Evolutionary conservation across 2,888 invertebrate species (phyloP).

Genomic region (Sisyra nigra): DNA sequence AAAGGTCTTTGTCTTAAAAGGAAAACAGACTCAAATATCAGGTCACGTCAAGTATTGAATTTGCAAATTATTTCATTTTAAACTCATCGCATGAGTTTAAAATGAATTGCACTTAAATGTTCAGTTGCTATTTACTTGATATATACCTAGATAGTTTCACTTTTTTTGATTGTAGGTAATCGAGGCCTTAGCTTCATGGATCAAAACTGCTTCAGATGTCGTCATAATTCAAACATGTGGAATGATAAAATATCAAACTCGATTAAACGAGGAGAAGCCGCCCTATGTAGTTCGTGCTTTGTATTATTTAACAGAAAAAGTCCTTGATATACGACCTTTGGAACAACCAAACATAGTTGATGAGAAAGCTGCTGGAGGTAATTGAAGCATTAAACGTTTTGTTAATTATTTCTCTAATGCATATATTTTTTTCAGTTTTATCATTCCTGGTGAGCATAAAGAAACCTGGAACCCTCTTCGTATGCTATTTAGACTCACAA

Average conservation of each 20-base stretch:
- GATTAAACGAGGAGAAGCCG: conserved; percentile 1
- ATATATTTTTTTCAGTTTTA: conserved; percentile 1
- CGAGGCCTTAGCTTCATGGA: conserved; percentile 1
- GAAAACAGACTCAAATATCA: no score
- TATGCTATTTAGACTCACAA: conserved; percentile 4
- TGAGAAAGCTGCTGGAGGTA: conserved; percentile 5
- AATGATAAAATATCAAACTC: conserved; percentile 5
- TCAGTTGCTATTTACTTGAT: no score
- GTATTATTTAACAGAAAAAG: neutral
- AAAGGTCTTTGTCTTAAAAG: no score
- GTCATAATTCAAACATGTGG: neutral
- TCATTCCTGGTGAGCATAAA: conserved; percentile 3
- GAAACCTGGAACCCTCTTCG: conserved; percentile 2
- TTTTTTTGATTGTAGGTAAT: conserved; percentile 4
- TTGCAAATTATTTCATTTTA: no score
- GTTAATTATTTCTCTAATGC: neutral
- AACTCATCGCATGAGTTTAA: no score
- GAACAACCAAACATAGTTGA: conserved; percentile 7
- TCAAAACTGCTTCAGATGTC: neutral
- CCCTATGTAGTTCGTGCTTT: neutral
- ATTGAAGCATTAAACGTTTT: neutral
- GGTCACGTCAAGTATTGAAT: no score
- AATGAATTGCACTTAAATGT: no score
- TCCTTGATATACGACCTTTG: neutral
- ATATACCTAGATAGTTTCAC: no score